Evolutionary conservation across 2,888 invertebrate species (phyloP), one percentile per base, ranked within the genome.

Genomic region (Andrena haemorrhoa): DNA sequence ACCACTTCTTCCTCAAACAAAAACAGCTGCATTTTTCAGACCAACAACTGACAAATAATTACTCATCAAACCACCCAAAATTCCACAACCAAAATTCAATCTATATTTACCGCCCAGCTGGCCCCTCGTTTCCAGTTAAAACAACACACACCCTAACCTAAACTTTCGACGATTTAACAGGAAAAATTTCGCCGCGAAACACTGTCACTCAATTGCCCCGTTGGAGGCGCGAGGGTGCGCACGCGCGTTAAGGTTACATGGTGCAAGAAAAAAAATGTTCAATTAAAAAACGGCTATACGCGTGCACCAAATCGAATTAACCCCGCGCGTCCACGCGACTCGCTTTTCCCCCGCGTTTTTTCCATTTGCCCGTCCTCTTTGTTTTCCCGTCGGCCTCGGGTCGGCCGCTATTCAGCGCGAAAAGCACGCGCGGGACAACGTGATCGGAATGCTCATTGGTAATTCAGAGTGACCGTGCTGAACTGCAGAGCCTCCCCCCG

Each of bases 371-470:
- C 35, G 26, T 16, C 33, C 58, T 26, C 58, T 86, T 71, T 85
- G 71, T 87, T 85, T 79, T 78, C 49, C 51, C 53, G 20, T 16
- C 20, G n/a, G 49, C 65, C 58, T 4, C 72, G 26, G 20, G 31
- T 26, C 66, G 35, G n/a, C 51, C 53, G 65, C 51, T 79, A 77
- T 88, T 82, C 83, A 35, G 75, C 70, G 80, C 78, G 82, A 85
- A 81, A 74, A 85, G 79, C 79, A 86, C 84, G 83, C 71, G 66
- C 80, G 72, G 69, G 58, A 56, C 86, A 83, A 88, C 88, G 88
- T 89, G 89, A 88, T 87, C 81, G 79, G 89, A 89, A 85, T 88
- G 70, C 64, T 89, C 89, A 84, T 86, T 83, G 89, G 82, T 88
- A 88, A 88, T 88, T 84, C 84, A 77, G 84, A 64, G 60, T 61